A percentile compares a stretch with the other conserved stretches of the same genome.
phyloP scores from a whole-genome alignment of 2,888 invertebrate genomes.

The Platycnemis pennipes region DNA sequence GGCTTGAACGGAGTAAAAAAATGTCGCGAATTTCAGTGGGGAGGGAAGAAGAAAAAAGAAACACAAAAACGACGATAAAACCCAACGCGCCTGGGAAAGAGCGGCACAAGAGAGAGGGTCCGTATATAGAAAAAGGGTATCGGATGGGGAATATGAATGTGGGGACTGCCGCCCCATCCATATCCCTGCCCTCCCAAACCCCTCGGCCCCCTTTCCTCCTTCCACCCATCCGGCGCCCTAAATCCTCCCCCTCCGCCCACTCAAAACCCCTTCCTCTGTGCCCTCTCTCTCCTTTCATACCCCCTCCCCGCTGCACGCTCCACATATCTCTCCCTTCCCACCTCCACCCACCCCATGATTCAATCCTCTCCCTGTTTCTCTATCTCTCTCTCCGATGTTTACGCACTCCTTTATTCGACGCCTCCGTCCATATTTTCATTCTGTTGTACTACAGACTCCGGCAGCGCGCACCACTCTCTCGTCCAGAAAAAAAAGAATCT shows the following conservation, averaged over 20 bases:
- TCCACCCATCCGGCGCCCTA: neutral
- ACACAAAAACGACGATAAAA: slow-evolving; percentile 18
- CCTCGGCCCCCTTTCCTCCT: neutral
- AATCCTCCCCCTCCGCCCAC: too few relatives aligned
- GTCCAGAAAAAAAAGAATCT: neutral
- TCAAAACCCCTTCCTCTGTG: neutral
- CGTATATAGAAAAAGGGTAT: slow-evolving; percentile 46
- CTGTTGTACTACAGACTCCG: slow-evolving; percentile 38
- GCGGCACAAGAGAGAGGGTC: slow-evolving; percentile 30
- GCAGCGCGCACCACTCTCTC: slow-evolving; percentile 7
- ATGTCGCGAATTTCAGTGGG: slow-evolving; percentile 42
- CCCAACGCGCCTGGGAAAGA: neutral
- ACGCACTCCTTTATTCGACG: slow-evolving; percentile 57
- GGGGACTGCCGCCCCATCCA: neutral
- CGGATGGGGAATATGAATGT: slow-evolving; percentile 61
- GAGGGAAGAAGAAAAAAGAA: neutral
- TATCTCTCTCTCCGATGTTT: slow-evolving; percentile 33
- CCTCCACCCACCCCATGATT: neutral
- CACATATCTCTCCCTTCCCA: neutral
- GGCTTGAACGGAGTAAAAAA: slow-evolving; percentile 46
- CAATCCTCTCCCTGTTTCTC: slow-evolving; percentile 27
- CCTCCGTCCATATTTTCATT: slow-evolving; percentile 64
- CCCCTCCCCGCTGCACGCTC: neutral
- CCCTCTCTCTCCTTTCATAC: neutral
- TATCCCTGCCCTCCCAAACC: neutral